Percentiles rank a stretch among this genome's conserved stretches.
phyloP scores from a whole-genome alignment of 37 sponge, comb jelly and placozoan genomes.

The Eunapius fragilis region DNA sequence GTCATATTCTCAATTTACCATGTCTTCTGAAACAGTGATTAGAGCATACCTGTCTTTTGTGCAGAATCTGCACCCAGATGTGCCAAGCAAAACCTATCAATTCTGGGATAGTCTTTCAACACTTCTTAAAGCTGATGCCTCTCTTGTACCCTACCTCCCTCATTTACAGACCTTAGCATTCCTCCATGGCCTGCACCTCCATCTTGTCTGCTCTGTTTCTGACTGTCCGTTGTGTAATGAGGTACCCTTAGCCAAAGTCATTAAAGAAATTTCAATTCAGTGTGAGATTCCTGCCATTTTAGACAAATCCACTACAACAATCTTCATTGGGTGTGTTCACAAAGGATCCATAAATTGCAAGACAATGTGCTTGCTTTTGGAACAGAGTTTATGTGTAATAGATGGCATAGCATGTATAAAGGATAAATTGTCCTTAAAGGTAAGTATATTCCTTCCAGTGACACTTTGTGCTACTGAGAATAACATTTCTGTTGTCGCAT shows the following conservation, averaged over 20 bases:
- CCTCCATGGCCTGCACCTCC: conserved; percentile 9
- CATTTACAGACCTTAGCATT: conserved; percentile 10
- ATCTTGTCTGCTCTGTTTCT: neutral
- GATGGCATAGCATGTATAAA: no score
- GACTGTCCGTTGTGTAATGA: conserved; percentile 12
- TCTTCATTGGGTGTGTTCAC: no score
- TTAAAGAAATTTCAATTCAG: neutral
- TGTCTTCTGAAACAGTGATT: conserved; percentile 8
- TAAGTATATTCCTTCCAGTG: no score
- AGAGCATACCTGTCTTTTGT: neutral
- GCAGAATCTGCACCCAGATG: neutral
- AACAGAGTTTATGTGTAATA: no score
- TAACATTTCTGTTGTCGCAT: no score
- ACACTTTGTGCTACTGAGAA: no score
- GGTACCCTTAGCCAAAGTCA: neutral
- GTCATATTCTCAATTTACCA: neutral
- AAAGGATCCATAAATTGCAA: no score
- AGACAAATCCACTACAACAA: neutral
- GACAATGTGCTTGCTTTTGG: no score
- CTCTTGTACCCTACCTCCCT: neutral
- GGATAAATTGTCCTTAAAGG: no score
- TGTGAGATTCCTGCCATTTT: neutral
- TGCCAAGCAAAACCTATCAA: neutral
- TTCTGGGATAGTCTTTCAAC: neutral
- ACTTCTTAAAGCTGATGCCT: neutral